Evolutionary conservation across 2,113 vertebrate genomes (phyloP).

Genomic region (Lipophrys pholis): DNA sequence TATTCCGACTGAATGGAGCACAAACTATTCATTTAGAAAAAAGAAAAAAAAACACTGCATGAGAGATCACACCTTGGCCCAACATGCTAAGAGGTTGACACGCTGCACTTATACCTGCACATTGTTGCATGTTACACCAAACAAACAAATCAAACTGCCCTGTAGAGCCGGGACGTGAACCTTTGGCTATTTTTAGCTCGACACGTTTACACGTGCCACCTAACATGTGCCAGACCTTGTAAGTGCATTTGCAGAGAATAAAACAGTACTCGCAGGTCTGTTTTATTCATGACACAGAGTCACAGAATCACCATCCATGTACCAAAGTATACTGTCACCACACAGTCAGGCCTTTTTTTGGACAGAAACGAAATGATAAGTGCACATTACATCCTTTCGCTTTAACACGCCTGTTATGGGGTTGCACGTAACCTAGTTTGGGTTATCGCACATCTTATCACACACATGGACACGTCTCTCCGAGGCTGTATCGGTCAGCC

Average conservation of each 20-base stretch:
- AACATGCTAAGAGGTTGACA: not conserved
- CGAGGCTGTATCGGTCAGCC: slow-evolving; percentile 16
- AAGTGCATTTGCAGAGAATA: slow-evolving; percentile 65
- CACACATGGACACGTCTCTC: not conserved
- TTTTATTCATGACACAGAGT: slow-evolving; percentile 75
- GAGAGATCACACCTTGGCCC: not conserved
- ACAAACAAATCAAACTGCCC: slow-evolving; percentile 48
- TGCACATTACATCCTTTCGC: not conserved
- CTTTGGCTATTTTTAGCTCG: slow-evolving; percentile 71
- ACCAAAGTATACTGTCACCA: slow-evolving; percentile 9
- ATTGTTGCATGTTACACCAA: slow-evolving; percentile 18
- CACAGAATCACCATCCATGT: slow-evolving; percentile 42
- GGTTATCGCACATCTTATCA: not conserved
- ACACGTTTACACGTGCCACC: slow-evolving; percentile 64
- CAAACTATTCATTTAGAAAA: slow-evolving; percentile 5
- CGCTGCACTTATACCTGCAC: slow-evolving; percentile 17
- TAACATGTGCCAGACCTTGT: slow-evolving; percentile 67
- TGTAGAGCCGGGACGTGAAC: slow-evolving; percentile 21
- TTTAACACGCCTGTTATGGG: slow-evolving; percentile 1
- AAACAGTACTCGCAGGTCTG: slow-evolving; percentile 61
- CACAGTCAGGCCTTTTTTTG: slow-evolving; percentile 15
- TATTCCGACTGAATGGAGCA: not conserved
- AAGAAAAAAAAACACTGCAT: slow-evolving; percentile 5
- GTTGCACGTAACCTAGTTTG: not conserved
- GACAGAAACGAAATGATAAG: slow-evolving; percentile 30